Percentiles rank a stretch among this genome's conserved stretches.
These are phyloP conservation scores for Aramus guarauna DNA, from an alignment of 2,113 vertebrate genomes.

Conservation along the genomic window DNA sequence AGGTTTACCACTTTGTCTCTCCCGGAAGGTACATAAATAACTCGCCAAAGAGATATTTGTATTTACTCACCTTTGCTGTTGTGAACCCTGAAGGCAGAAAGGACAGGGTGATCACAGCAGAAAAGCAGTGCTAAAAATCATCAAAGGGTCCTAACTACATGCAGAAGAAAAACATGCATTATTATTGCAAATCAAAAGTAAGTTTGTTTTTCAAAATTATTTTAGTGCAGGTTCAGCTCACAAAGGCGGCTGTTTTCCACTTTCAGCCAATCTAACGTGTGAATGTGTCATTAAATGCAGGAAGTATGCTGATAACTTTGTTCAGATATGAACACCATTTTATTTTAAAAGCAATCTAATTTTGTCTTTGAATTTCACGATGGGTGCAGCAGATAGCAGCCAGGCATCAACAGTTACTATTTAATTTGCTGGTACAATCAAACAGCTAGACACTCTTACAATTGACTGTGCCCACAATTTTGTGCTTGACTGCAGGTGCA, in stretches of 20 bases:
- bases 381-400: conserved; percentile 12
- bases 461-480: conserved; percentile 59
- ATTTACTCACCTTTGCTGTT: neutral
- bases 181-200: neutral
- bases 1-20: neutral
- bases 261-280: neutral
- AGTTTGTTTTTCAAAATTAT: neutral
- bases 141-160: accelerated
- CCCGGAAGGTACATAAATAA: neutral
- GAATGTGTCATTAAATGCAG: neutral
- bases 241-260: neutral
- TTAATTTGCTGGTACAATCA: conserved; percentile 64
- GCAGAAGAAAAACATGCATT: neutral
- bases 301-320: neutral
- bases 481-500: conserved; percentile 67
- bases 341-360: neutral
- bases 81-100: neutral
- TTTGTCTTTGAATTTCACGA: neutral
- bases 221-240: neutral
- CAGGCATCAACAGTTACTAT: conserved; percentile 26
- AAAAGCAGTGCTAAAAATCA: neutral
- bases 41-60: neutral
- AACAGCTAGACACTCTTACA: conserved; percentile 43
- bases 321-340: neutral
- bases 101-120: accelerated